These are phyloP conservation scores for Epirrita christyi DNA, from an alignment of 2,888 invertebrate species.

Conservation along the genomic window DNA sequence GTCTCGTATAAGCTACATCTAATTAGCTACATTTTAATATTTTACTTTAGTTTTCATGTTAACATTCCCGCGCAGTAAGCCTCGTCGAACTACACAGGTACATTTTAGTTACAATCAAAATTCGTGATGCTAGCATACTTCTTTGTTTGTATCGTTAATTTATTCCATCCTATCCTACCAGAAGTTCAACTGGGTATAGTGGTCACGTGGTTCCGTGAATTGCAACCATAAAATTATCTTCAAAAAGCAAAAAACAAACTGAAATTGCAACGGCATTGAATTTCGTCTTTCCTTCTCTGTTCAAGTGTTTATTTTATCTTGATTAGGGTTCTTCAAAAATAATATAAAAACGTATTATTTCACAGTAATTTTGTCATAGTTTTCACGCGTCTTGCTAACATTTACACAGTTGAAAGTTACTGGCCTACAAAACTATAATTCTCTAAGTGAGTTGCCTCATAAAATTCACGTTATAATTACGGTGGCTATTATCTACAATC, in stretches of 20 bases:
- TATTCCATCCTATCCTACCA: too few relatives aligned
- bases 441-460: slow-evolving; percentile 33
- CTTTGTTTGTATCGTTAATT: too few relatives aligned
- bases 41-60: too few relatives aligned
- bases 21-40: too few relatives aligned
- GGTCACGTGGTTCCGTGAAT: too few relatives aligned
- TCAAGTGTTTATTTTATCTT: slow-evolving; percentile 4
- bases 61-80: too few relatives aligned
- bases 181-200: too few relatives aligned
- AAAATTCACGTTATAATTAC: slow-evolving; percentile 36
- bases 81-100: too few relatives aligned
- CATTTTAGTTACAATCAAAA: too few relatives aligned
- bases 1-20: too few relatives aligned
- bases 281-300: slow-evolving; percentile 14
- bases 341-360: slow-evolving; percentile 10
- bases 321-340: slow-evolving; percentile 16
- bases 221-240: neutral
- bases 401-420: slow-evolving; percentile 37
- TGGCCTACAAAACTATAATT: slow-evolving; percentile 38
- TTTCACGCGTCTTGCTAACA: slow-evolving; percentile 27
- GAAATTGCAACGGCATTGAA: slow-evolving; percentile 5
- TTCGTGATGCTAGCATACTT: too few relatives aligned
- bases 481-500: slow-evolving; percentile 29
- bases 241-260: neutral
- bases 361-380: slow-evolving; percentile 19